Evolutionary conservation across 2,113 vertebrate genomes (phyloP), one percentile per base, ranked within the genome.

Genomic region (Eretmochelys imbricata): DNA sequence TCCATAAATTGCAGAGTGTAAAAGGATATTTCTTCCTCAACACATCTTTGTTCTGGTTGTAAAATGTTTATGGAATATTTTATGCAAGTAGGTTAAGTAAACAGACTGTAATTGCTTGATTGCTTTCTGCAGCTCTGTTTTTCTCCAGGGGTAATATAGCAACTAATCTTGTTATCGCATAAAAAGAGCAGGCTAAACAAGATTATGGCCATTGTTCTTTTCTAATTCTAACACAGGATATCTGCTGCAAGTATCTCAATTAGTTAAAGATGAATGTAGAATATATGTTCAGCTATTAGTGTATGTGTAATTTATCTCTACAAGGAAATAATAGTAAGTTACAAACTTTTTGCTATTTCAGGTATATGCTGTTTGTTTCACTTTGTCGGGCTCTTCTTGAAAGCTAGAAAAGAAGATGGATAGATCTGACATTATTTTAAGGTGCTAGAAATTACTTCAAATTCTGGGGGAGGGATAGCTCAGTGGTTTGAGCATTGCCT

Each of bases 371-470:
- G 85, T 84, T 82, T 54, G 75, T 94, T 94, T 84, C 5, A 92
- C 87, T 82, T 94, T 8, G 31, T 82, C 31, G 72, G 50, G 24
- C 53, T 92, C 81, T 91, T 82, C 69, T 10, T 79, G 35, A 89
- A 38, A 95, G 31, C n/a, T 12, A 51, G 19, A 10, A 84, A 57
- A 69, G 76, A 90, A 95, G 55, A 84, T 78, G 46, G 62, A 88
- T 86, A 85, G 55, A 80, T 88, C 31, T 93, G 91, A 89, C 13
- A 12, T 76, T 82, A 83, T 91, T 93, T 96, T 85, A 89, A 93
- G 93, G 80, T 49, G 24, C 75, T 87, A 62, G 87, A 93, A 93
- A 90, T 96, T 84, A 50, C 55, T 88, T 95, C 29, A 95, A 94
- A 42, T 42, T 42, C 2, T 5, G 42, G 42, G 42, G 42, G 42